Evolutionary conservation across 2,797 vertebrate genomes (phyloP), one percentile per base, ranked within the genome.

Genomic region (Hephaestus fuliginosus): DNA sequence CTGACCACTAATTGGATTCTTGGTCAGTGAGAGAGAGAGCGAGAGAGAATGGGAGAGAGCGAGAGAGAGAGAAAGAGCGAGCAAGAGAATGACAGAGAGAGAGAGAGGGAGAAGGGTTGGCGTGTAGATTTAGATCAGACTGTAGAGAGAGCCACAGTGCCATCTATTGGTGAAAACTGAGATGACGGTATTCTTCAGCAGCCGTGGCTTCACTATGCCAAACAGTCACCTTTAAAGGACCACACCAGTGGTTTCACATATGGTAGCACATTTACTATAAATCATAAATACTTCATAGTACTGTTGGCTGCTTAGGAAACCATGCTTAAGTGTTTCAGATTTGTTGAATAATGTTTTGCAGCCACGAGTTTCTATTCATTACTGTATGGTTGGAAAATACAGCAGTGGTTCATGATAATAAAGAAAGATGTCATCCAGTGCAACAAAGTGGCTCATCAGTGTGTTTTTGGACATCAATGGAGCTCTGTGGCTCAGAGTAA

Each of bases 1-100:
- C 92, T 93, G 90, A 92, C 88, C 91, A 91, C 92, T 94, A 94
- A 94, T 94, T 93, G 93, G 88, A 92, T 93, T 94, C 86, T 91
- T 93, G 93, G 92, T 93, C 90, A 92, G 92, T 77, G 85, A 83
- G 86, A 88, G 86, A 83, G 81, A 57, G 80, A 76, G 25, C 2
- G 61, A 48, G 61, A 76, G 65, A 17, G 30, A 17, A 67, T 57
- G 67, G 13, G 78, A 17, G 56, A 66, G 73, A 46, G 70, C 25
- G 51, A 46, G 67, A 28, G 43, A 65, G 67, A 57, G 56, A 36
- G 70, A 53, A 33, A 46, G 67, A 28, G 30, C 3, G 67, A 28
- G 30, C 30, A 33, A 33, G 30, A 33, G 56, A 36, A 66, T 49
- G 39, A 33, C 30, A 36, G 73, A 69, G 75, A 39, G 74, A 30